Conservation (phyloP, 1,140 invertebrate species). For the Mizuhopecten yessoensis region DNA sequence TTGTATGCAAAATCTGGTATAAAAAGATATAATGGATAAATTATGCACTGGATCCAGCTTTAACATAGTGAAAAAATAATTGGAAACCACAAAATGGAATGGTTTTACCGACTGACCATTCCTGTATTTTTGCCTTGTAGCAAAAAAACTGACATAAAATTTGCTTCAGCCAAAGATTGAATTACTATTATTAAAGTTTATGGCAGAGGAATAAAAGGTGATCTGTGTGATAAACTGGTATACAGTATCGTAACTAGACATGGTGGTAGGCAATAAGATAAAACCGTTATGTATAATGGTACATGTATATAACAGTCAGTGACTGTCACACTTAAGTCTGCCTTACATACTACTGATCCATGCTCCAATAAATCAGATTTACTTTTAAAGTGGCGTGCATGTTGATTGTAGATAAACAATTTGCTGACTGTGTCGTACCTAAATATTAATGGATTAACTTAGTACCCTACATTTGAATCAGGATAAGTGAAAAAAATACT, state of each 20-base stretch:
- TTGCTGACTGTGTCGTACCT: background rate
- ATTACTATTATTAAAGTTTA: background rate
- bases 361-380: background rate
- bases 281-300: background rate
- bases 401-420: background rate
- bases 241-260: background rate
- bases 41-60: too few species aligned
- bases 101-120: too few species aligned
- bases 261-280: background rate
- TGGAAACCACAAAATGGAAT: too few species aligned
- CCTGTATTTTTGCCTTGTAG: too few species aligned
- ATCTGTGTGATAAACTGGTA: background rate
- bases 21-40: too few species aligned
- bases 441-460: background rate
- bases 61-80: too few species aligned
- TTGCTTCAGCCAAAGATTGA: too few species aligned
- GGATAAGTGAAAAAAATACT: too few species aligned
- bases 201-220: background rate
- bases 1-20: too few species aligned
- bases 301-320: background rate
- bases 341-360: background rate
- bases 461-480: background rate
- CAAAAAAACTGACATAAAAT: too few species aligned
- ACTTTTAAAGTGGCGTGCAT: background rate
- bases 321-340: background rate